Evolutionary conservation across 2,113 vertebrate genomes (phyloP).

Genomic region (Serilophus lunatus): DNA sequence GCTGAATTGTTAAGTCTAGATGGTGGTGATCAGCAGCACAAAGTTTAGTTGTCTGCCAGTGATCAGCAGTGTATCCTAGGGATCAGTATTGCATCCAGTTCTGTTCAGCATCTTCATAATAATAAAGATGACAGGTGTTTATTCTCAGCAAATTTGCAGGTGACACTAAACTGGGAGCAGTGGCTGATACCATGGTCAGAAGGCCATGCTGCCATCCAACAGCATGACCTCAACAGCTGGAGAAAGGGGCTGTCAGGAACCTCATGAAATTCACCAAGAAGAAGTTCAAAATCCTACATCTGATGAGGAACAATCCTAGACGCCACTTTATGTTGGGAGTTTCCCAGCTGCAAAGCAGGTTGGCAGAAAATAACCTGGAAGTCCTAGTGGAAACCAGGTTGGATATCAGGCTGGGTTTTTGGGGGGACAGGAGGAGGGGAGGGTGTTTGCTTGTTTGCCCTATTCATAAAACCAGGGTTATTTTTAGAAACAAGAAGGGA

Average conservation of each 20-base stretch:
- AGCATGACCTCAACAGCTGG: background rate
- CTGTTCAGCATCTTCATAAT: background rate
- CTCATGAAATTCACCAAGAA: background rate
- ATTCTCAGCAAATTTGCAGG: background rate
- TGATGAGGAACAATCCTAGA: background rate
- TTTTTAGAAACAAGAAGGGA: too few species aligned
- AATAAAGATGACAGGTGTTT: background rate
- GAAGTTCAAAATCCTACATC: background rate
- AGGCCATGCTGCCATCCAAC: background rate
- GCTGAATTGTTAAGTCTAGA: background rate
- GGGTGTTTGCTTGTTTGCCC: too few species aligned
- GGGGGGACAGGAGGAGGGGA: too few species aligned
- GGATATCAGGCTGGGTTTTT: too few species aligned
- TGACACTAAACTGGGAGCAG: background rate
- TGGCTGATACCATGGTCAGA: background rate
- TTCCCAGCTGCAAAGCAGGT: background rate
- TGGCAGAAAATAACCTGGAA: background rate
- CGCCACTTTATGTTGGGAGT: background rate
- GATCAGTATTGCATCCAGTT: background rate
- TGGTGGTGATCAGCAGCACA: background rate
- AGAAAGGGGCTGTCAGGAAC: background rate
- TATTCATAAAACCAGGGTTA: too few species aligned
- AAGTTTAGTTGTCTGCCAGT: background rate
- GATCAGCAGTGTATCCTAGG: background rate
- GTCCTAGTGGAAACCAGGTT: background rate